phyloP scores from a whole-genome alignment of 2,888 invertebrate genomes.

The Abscondita cerata region DNA sequence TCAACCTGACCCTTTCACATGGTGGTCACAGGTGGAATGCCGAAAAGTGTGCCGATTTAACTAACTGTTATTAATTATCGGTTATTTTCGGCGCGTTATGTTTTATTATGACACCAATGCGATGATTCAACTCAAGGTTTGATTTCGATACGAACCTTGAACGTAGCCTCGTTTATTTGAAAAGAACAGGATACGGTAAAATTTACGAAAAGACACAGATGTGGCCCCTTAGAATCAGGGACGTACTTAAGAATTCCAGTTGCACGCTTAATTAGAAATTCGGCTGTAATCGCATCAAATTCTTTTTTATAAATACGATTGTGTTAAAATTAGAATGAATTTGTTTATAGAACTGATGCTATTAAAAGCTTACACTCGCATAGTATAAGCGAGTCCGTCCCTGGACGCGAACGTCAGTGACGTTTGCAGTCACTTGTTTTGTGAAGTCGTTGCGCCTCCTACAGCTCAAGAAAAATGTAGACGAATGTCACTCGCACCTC shows the following conservation, averaged over 20 bases:
- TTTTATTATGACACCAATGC: not conserved
- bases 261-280: too few relatives aligned
- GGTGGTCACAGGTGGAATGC: slow-evolving; percentile 19
- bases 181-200: too few relatives aligned
- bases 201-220: too few relatives aligned
- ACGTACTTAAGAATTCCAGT: too few relatives aligned
- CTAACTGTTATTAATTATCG: slow-evolving; percentile 25
- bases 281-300: too few relatives aligned
- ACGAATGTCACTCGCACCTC: slow-evolving; percentile 40
- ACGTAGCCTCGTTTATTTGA: too few relatives aligned
- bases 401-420: slow-evolving; percentile 37
- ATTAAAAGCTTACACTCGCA: too few relatives aligned
- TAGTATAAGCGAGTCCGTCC: too few relatives aligned
- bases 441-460: slow-evolving; percentile 39
- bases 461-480: slow-evolving; percentile 46
- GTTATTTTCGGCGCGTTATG: slow-evolving; percentile 6
- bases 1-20: slow-evolving; percentile 22
- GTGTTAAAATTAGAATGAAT: too few relatives aligned
- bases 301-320: too few relatives aligned
- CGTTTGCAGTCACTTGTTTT: slow-evolving; percentile 38
- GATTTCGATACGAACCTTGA: not conserved
- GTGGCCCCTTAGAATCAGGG: too few relatives aligned
- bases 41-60: slow-evolving; percentile 15
- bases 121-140: not conserved
- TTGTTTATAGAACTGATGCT: too few relatives aligned